Evolutionary conservation across 2,888 invertebrate species (phyloP).

Genomic region (Cataglyphis altisquamis): DNA sequence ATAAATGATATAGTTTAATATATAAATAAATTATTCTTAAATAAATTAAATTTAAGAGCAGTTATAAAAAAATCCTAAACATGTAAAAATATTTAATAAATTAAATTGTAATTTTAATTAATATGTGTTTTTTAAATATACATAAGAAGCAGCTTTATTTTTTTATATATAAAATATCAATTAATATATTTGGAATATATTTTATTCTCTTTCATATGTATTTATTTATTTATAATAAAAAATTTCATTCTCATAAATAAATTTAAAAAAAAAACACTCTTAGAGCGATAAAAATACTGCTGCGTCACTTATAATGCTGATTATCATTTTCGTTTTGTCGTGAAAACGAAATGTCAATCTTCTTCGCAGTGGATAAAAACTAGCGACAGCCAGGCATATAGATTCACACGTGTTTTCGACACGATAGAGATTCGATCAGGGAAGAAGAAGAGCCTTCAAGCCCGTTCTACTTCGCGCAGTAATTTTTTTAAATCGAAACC

Average conservation of each 20-base stretch:
- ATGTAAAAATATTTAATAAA: background rate
- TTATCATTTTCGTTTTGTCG: conserved; percentile 1
- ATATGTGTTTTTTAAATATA: background rate
- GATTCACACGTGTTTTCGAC: conserved; percentile 24
- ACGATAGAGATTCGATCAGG: conserved; percentile 25
- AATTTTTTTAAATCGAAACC: conserved; percentile 50
- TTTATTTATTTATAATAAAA: background rate
- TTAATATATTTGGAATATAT: too few relatives aligned
- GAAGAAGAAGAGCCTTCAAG: conserved; percentile 16
- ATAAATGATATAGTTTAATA: background rate
- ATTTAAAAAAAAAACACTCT: background rate
- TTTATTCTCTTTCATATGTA: background rate
- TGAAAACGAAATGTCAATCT: background rate
- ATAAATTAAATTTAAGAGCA: background rate
- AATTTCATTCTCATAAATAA: background rate
- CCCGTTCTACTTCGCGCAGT: conserved; percentile 9
- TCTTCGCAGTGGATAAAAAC: conserved; percentile 4
- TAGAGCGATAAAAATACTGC: background rate
- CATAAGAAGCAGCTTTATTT: background rate
- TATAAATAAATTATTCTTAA: background rate
- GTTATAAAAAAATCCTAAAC: background rate
- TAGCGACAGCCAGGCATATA: background rate
- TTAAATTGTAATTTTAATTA: background rate
- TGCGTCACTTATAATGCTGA: too few relatives aligned
- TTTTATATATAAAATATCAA: background rate